Evolutionary conservation across 2,797 vertebrate genomes (phyloP).

Genomic region (Poeciliopsis infans): DNA sequence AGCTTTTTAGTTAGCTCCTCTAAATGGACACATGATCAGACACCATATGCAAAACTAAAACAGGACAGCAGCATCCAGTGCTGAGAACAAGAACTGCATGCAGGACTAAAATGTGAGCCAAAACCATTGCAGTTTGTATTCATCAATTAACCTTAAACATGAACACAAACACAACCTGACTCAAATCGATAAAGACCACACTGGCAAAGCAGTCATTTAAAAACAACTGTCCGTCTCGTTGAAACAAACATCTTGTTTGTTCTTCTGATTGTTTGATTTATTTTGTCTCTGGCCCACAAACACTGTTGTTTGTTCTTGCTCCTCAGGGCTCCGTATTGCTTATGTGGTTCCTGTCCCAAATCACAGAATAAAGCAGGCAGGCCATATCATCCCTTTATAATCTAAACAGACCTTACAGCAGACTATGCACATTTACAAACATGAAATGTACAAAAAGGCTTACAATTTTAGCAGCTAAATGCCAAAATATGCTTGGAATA

Average conservation of each 20-base stretch:
- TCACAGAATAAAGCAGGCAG: not conserved
- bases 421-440: not conserved
- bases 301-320: not conserved
- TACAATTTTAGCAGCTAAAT: too few relatives aligned
- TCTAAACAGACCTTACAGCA: not conserved
- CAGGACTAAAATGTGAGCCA: not conserved
- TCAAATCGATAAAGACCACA: not conserved
- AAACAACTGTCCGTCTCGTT: not conserved
- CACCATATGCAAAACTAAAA: conserved; percentile 11
- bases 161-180: not conserved
- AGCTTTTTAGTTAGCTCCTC: conserved; percentile 8
- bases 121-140: not conserved
- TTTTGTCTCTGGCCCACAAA: not conserved
- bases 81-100: too few relatives aligned
- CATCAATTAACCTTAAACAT: not conserved
- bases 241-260: not conserved
- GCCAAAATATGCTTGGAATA: too few relatives aligned
- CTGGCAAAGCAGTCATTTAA: not conserved
- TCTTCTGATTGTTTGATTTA: not conserved
- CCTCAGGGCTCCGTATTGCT: not conserved
- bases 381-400: not conserved
- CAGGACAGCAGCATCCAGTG: not conserved
- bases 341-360: not conserved
- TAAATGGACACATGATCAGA: conserved; percentile 9
- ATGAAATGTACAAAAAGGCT: not conserved